A percentile compares a stretch with the other conserved stretches of the same genome.
Conservation (phyloP, 2,888 invertebrate species). For the Tetrapedia diversipes region DNA sequence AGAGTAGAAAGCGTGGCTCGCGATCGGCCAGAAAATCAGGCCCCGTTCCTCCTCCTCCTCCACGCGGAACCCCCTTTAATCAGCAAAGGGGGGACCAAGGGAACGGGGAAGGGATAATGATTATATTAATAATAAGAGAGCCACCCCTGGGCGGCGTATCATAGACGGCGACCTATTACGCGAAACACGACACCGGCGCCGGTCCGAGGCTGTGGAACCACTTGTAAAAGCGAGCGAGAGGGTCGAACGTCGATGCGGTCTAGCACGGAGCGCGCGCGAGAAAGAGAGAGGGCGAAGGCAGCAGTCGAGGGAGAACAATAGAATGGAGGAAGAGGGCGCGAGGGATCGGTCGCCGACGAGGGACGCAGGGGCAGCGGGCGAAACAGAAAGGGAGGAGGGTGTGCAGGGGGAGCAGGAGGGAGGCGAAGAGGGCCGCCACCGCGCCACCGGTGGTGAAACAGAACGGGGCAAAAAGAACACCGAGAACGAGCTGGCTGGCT, state of each 20-base stretch:
- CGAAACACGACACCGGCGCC: slow-evolving; percentile 78
- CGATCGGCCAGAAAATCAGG: slow-evolving; percentile 48
- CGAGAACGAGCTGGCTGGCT: slow-evolving; percentile 61
- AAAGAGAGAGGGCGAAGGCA: slow-evolving; percentile 26
- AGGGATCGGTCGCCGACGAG: slow-evolving; percentile 38
- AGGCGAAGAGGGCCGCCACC: too few species aligned
- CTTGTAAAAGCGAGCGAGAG: slow-evolving; percentile 69
- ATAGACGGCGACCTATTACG: slow-evolving; percentile 78
- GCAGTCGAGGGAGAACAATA: slow-evolving; percentile 32
- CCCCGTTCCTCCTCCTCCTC: not conserved
- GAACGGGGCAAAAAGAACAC: slow-evolving; percentile 69
- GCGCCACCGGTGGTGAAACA: slow-evolving; percentile 68
- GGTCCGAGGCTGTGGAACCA: slow-evolving; percentile 74
- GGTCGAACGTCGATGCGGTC: slow-evolving; percentile 43
- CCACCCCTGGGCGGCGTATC: slow-evolving; percentile 65
- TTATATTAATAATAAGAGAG: slow-evolving; percentile 66
- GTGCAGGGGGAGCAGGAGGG: slow-evolving; percentile 31
- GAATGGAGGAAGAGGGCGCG: slow-evolving; percentile 31
- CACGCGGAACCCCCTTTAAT: too few species aligned
- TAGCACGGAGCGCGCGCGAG: slow-evolving; percentile 6
- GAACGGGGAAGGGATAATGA: slow-evolving; percentile 60
- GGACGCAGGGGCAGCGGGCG: slow-evolving; percentile 19
- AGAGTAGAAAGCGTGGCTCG: slow-evolving; percentile 10
- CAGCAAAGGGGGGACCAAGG: too few species aligned
- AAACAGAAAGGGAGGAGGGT: slow-evolving; percentile 37